Conservation (phyloP, 1,140 invertebrate species). For the Pinna nobilis region DNA sequence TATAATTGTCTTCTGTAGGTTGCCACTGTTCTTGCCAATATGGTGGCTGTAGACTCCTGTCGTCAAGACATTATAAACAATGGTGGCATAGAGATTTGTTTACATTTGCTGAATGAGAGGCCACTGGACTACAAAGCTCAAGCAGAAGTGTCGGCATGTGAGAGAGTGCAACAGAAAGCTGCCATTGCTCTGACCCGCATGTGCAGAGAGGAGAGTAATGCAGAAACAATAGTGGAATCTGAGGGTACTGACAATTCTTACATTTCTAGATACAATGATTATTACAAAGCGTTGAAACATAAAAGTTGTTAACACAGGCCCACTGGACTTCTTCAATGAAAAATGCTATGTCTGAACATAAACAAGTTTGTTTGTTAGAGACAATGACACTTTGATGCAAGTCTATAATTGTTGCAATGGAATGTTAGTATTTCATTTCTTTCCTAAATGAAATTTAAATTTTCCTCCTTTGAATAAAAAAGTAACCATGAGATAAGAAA, state of each 20-base stretch:
- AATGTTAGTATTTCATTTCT: too few species aligned
- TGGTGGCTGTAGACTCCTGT: conserved; percentile 82
- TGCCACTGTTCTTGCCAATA: conserved; percentile 86
- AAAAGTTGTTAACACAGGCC: too few species aligned
- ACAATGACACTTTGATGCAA: background rate
- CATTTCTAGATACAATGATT: background rate
- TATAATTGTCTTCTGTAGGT: too few species aligned
- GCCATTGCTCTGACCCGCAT: conserved; percentile 89
- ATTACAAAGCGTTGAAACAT: background rate
- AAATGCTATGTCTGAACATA: too few species aligned
- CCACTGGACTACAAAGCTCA: conserved; percentile 77
- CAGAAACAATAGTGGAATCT: conserved; percentile 83
- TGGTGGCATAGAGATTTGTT: conserved; percentile 82
- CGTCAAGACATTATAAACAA: conserved; percentile 79
- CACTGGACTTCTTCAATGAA: too few species aligned
- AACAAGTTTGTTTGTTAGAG: too few species aligned
- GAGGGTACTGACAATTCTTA: conserved; percentile 77
- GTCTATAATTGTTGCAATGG: background rate
- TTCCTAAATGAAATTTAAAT: too few species aligned
- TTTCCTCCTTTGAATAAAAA: too few species aligned
- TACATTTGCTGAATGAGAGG: conserved; percentile 84
- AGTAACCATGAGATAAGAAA: too few species aligned
- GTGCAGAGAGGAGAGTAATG: conserved; percentile 83
- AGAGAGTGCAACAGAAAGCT: conserved; percentile 88
- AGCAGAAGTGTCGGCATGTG: conserved; percentile 81